phyloP scores from a whole-genome alignment of 2,113 vertebrate species.

The Tachysurus fulvidraco region DNA sequence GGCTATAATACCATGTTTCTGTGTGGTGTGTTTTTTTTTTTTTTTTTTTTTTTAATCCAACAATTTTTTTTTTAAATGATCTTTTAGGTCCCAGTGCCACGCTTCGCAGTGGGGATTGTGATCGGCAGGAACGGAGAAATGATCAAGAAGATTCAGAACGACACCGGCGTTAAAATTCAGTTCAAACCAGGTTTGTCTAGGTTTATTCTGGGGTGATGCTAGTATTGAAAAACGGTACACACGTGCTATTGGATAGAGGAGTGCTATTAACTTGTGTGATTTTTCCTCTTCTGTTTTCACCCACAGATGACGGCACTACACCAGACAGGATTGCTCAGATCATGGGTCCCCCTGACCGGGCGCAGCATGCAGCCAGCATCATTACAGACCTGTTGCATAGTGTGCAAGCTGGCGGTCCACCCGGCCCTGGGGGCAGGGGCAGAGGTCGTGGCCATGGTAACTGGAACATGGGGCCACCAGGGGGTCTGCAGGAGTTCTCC shows the following conservation, averaged over 20 bases:
- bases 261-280: not conserved
- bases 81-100: slow-evolving; percentile 89
- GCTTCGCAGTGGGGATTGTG: slow-evolving; percentile 97
- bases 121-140: slow-evolving; percentile 98
- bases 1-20: not conserved
- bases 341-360: slow-evolving; percentile 93
- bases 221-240: not conserved
- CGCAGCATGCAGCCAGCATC: slow-evolving; percentile 95
- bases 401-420: slow-evolving; percentile 93
- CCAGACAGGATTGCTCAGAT: slow-evolving; percentile 98
- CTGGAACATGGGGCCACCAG: slow-evolving; percentile 98
- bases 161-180: slow-evolving; percentile 96
- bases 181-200: slow-evolving; percentile 88
- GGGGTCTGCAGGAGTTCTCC: slow-evolving; percentile 95
- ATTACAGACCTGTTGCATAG: slow-evolving; percentile 95
- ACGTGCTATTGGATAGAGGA: not conserved
- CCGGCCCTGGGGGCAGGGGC: slow-evolving; percentile 91
- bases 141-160: slow-evolving; percentile 99
- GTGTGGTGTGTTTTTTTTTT: too few relatives aligned
- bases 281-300: not conserved
- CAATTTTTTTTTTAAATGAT: not conserved
- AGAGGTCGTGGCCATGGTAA: slow-evolving; percentile 94
- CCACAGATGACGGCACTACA: slow-evolving; percentile 91
- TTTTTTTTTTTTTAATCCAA: too few relatives aligned
- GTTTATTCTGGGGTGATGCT: not conserved